These are phyloP conservation scores for Petaurus breviceps DNA, from an alignment of 2,113 vertebrate species.

Conservation along the genomic window DNA sequence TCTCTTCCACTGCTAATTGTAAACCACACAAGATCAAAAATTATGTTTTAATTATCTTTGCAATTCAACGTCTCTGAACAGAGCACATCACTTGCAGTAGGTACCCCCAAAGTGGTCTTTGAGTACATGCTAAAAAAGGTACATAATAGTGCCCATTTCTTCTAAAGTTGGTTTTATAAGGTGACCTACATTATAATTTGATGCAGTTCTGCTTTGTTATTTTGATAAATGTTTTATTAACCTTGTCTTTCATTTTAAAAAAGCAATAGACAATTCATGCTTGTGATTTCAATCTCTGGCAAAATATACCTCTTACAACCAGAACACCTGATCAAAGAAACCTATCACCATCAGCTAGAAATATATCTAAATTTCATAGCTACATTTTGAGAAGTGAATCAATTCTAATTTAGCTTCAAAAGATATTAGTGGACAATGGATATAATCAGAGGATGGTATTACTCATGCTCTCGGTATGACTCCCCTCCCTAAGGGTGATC, in stretches of 20 bases:
- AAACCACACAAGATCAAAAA: neutral
- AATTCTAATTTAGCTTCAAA: neutral
- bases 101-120: neutral
- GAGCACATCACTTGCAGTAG: neutral
- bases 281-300: neutral
- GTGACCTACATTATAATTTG: neutral
- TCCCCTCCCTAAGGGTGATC: neutral
- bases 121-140: neutral
- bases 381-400: neutral
- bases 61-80: neutral
- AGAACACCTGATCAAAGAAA: neutral
- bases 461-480: neutral
- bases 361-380: neutral
- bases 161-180: neutral
- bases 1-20: neutral
- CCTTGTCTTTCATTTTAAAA: neutral
- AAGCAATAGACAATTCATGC: neutral
- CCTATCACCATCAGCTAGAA: neutral
- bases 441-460: neutral
- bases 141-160: neutral
- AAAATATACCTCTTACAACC: neutral
- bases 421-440: neutral
- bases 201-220: neutral
- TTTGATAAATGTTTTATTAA: conserved; percentile 1
- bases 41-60: neutral